phyloP scores from a whole-genome alignment of 2,113 vertebrate species.

The Symphodus melops region DNA sequence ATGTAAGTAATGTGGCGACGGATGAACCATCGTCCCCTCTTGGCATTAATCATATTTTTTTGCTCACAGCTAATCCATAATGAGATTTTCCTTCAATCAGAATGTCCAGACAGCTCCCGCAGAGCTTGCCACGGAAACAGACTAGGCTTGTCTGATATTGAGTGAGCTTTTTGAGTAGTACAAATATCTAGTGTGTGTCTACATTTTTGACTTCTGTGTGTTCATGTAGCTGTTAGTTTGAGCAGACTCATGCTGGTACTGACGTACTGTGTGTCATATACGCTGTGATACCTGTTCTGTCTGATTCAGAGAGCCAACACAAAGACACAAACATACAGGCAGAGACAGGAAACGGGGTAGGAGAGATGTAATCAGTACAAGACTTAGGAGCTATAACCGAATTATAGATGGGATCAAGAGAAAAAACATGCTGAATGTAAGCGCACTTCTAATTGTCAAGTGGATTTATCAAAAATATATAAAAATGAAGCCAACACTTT shows the following conservation, averaged over 20 bases:
- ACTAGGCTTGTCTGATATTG: slow-evolving; percentile 24
- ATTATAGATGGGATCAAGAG: too few species aligned
- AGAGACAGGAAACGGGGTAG: slow-evolving; percentile 28
- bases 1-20: slow-evolving; percentile 35
- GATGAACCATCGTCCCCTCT: slow-evolving; percentile 38
- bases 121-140: slow-evolving; percentile 42
- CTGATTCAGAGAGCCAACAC: slow-evolving; percentile 12
- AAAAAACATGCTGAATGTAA: too few species aligned
- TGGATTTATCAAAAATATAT: too few species aligned
- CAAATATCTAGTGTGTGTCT: neutral
- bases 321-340: slow-evolving; percentile 6
- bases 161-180: slow-evolving; percentile 12
- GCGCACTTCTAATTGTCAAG: too few species aligned
- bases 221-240: neutral
- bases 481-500: too few species aligned
- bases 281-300: slow-evolving; percentile 15
- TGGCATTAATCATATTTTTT: slow-evolving; percentile 59
- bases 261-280: neutral
- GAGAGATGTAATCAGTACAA: slow-evolving; percentile 41
- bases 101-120: slow-evolving; percentile 53
- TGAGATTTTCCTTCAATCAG: slow-evolving; percentile 65
- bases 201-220: neutral
- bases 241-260: neutral
- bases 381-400: slow-evolving; percentile 10
- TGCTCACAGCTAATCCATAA: slow-evolving; percentile 63